Percentiles rank a stretch among this genome's conserved stretches.
Conservation (phyloP, 2,888 invertebrate genomes). For the Tipula confusa region DNA sequence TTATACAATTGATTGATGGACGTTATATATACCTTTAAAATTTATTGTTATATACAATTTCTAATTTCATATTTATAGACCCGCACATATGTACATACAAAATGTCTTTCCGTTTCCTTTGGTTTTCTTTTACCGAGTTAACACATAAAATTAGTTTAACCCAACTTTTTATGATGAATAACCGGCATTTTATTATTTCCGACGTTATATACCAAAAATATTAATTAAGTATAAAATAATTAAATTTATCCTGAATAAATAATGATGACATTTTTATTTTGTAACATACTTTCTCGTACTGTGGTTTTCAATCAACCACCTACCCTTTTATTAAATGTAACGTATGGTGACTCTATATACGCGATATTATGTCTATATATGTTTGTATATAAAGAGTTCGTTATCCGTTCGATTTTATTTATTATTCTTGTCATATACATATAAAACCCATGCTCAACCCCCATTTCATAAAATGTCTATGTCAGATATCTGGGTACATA, state of each 20-base stretch:
- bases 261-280: neutral
- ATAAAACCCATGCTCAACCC: neutral
- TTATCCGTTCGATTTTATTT: neutral
- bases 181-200: slow-evolving; percentile 20
- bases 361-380: too few species aligned
- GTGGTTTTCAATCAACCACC: neutral
- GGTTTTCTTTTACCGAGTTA: neutral
- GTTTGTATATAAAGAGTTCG: neutral
- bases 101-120: neutral
- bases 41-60: too few species aligned
- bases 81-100: neutral
- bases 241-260: neutral
- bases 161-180: neutral
- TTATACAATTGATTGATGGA: too few species aligned
- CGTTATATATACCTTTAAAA: too few species aligned
- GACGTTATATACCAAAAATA: neutral
- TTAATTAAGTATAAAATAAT: neutral
- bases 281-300: neutral
- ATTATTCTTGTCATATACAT: slow-evolving; percentile 4
- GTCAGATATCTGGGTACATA: neutral
- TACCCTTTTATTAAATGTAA: neutral
- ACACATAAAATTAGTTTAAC: neutral
- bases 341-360: too few species aligned
- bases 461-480: neutral
- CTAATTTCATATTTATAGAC: too few species aligned